Evolutionary conservation across 2,113 vertebrate species (phyloP).

Genomic region (Stercorarius parasiticus): DNA sequence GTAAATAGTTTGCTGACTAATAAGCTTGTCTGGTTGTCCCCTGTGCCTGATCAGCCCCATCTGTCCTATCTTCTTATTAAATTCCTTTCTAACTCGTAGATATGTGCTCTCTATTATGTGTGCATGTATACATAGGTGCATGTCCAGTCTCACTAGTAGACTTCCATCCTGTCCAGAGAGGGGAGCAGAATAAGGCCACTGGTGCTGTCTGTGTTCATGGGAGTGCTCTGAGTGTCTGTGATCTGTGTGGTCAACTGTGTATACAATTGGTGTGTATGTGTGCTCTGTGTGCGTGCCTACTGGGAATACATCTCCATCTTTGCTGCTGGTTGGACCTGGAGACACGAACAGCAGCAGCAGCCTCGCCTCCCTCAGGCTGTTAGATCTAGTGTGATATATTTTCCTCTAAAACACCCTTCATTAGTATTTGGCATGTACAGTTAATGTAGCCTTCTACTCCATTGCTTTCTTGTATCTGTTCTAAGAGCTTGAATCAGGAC

Average conservation of each 20-base stretch:
- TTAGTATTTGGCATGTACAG: neutral
- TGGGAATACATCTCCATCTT: neutral
- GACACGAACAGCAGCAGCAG: neutral
- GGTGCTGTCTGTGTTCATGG: neutral
- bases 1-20: neutral
- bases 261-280: neutral
- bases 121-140: fast-evolving
- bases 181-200: neutral
- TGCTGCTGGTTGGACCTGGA: neutral
- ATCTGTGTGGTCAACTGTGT: neutral
- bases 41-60: neutral
- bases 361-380: neutral
- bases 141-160: neutral
- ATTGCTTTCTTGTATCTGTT: neutral
- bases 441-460: neutral
- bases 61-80: neutral
- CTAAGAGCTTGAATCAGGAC: neutral
- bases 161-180: neutral
- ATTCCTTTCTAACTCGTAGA: neutral
- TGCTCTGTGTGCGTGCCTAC: neutral
- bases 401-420: neutral
- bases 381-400: neutral
- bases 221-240: neutral
- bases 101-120: neutral
- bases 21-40: neutral